These are phyloP conservation scores for Eucriotettix oculatus DNA, from an alignment of 2,888 invertebrate species.

Conservation along the genomic window DNA sequence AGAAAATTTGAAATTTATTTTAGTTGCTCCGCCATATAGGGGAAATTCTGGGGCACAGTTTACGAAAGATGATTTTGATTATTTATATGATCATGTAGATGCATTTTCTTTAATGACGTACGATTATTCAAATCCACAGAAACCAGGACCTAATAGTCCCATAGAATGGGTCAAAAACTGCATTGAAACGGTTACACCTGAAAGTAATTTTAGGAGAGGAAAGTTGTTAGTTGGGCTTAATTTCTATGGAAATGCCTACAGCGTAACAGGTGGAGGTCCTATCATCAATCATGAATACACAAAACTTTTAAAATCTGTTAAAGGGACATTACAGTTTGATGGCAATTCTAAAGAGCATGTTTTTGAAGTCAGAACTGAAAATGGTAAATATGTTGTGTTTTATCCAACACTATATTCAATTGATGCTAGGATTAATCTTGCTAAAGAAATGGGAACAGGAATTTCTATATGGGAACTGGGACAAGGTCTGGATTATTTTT, in stretches of 20 bases:
- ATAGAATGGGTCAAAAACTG: constrained; percentile 64
- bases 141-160: constrained; percentile 84
- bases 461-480: constrained; percentile 93
- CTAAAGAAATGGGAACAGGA: constrained; percentile 62
- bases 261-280: constrained; percentile 63
- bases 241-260: constrained; percentile 85
- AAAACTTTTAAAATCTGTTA: constrained; percentile 52
- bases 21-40: constrained; percentile 66
- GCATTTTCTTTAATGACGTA: constrained; percentile 95
- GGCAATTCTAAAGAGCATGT: constrained; percentile 66
- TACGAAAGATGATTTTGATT: constrained; percentile 55
- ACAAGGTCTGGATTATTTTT: constrained; percentile 88
- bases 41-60: constrained; percentile 50
- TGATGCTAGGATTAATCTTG: constrained; percentile 60
- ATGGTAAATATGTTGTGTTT: constrained; percentile 61
- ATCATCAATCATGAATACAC: constrained; percentile 66
- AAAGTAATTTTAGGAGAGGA: constrained; percentile 38
- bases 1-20: constrained; percentile 38
- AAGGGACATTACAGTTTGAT: constrained; percentile 63
- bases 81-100: constrained; percentile 57
- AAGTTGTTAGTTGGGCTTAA: constrained; percentile 82
- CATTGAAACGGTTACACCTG: constrained; percentile 53
- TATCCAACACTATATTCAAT: constrained; percentile 83
- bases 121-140: constrained; percentile 70
- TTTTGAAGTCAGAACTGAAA: constrained; percentile 55